phyloP scores from a whole-genome alignment of 2,888 invertebrate genomes.

The Oscheius onirici region DNA sequence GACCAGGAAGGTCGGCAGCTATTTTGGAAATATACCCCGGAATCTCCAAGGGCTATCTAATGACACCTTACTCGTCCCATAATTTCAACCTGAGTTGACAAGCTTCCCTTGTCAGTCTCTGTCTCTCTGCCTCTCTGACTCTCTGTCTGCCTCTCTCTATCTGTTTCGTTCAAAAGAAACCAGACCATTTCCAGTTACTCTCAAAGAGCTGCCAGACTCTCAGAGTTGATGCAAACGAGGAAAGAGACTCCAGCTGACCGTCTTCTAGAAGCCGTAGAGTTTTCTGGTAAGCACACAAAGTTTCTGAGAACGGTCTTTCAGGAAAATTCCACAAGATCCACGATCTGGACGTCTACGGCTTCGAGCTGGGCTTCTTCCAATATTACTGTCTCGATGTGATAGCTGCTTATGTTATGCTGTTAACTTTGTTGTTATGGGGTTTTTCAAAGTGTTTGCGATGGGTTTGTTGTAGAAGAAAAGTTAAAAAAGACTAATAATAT shows the following conservation, averaged over 20 bases:
- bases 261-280: slow-evolving; percentile 19
- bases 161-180: too few relatives aligned
- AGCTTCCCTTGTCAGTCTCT: slow-evolving; percentile 1
- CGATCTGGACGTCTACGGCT: slow-evolving; percentile 21
- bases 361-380: slow-evolving; percentile 4
- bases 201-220: not conserved
- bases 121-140: not conserved
- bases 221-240: not conserved
- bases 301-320: not conserved
- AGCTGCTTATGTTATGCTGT: not conserved
- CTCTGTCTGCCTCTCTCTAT: not conserved
- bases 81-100: too few relatives aligned
- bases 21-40: too few relatives aligned
- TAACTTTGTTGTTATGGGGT: too few relatives aligned
- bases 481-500: too few relatives aligned
- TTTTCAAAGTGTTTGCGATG: too few relatives aligned
- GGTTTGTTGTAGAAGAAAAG: too few relatives aligned
- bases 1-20: too few relatives aligned
- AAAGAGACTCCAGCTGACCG: slow-evolving; percentile 10
- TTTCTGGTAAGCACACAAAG: slow-evolving; percentile 12
- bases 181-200: not conserved
- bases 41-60: too few relatives aligned
- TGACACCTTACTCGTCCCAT: too few relatives aligned
- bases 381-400: slow-evolving; percentile 19
- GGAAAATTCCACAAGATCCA: slow-evolving; percentile 8